Evolutionary conservation across 2,888 invertebrate species (phyloP).

Genomic region (Melanotus villosus): DNA sequence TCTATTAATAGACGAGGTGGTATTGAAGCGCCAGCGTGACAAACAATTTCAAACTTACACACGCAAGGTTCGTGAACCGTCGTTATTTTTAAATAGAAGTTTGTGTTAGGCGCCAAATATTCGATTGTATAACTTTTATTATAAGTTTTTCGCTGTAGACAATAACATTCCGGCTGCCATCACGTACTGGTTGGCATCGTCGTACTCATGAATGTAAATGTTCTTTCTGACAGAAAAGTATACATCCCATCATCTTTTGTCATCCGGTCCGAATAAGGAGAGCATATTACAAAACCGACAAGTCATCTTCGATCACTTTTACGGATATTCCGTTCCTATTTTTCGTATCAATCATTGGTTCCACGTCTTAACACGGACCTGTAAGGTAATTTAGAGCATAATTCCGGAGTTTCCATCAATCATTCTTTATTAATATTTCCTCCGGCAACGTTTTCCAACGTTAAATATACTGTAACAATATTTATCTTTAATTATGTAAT

Average conservation of each 20-base stretch:
- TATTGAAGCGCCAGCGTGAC: slow-evolving; percentile 1
- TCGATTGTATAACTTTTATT: slow-evolving; percentile 33
- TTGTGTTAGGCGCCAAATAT: slow-evolving; percentile 33
- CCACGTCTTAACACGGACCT: neutral
- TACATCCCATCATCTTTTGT: slow-evolving; percentile 35
- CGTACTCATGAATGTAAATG: slow-evolving; percentile 42
- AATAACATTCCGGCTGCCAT: slow-evolving; percentile 37
- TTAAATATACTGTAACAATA: slow-evolving; percentile 44
- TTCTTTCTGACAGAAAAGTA: slow-evolving; percentile 36
- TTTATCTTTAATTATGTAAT: slow-evolving; percentile 51
- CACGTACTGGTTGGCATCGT: slow-evolving; percentile 27
- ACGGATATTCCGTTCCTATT: slow-evolving; percentile 19
- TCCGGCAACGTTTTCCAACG: slow-evolving; percentile 37
- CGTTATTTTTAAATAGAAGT: slow-evolving; percentile 24
- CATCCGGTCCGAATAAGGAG: slow-evolving; percentile 33
- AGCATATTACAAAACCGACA: slow-evolving; percentile 19
- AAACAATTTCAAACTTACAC: neutral
- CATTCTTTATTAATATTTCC: slow-evolving; percentile 40
- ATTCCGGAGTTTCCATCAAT: slow-evolving; percentile 32
- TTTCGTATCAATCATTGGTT: slow-evolving; percentile 23
- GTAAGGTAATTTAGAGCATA: slow-evolving; percentile 7
- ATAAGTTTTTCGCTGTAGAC: slow-evolving; percentile 9
- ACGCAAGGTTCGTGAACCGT: slow-evolving; percentile 18
- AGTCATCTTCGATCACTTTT: slow-evolving; percentile 33
- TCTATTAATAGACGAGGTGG: neutral